Base-by-base conservation (phyloP, 2,888 invertebrate species). In the Eudasyphora cyanicolor region DNA sequence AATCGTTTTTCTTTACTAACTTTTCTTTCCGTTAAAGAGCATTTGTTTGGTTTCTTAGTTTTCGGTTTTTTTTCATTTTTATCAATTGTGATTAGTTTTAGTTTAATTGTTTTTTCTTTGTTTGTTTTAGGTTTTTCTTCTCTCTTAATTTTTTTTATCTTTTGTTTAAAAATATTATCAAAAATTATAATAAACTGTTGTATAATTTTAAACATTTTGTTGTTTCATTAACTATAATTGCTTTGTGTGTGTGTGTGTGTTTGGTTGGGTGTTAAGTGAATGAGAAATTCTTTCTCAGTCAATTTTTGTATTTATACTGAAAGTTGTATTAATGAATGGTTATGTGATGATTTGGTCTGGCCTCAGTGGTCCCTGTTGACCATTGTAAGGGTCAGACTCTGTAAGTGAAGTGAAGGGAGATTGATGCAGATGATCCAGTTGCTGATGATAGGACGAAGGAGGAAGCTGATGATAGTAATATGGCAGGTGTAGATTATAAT, bases 121-220 rank as follows among this genome's bases (percentile, higher is more conserved):
- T 35, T 32, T n/a, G n/a, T 64, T 75, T 79, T 84, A 29, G 32
- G 24, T 10, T 64, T n/a, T 73, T 32, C 32, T 6, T 32, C 27
- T 32, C 27, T 7, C 32, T 80, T 6, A n/a, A 32, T 54, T 38
- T 77, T 73, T 67, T n/a, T 17, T 62, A 49, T 51, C n/a, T n/a
- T 76, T 70, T 73, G 77, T 85, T 81, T 86, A 86, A 86, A 78
- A 84, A 81, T 76, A 12, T 77, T 80, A 82, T 82, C 82, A 85
- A 82, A 82, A 82, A 82, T 82, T 80, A 82, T 85, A 85, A 82
- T 75, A 71, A 69, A 80, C n/a, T n/a, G n/a, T n/a, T 80, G 74
- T 80, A 77, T 75, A 77, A 35, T 70, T 67, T 42, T 67, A 67
- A 49, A 71, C 70, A 32, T 71, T 71, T 51, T 38, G 24, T 62